These are phyloP conservation scores for Heterodera schachtii DNA, from an alignment of 1,140 invertebrate species.

Conservation along the genomic window DNA sequence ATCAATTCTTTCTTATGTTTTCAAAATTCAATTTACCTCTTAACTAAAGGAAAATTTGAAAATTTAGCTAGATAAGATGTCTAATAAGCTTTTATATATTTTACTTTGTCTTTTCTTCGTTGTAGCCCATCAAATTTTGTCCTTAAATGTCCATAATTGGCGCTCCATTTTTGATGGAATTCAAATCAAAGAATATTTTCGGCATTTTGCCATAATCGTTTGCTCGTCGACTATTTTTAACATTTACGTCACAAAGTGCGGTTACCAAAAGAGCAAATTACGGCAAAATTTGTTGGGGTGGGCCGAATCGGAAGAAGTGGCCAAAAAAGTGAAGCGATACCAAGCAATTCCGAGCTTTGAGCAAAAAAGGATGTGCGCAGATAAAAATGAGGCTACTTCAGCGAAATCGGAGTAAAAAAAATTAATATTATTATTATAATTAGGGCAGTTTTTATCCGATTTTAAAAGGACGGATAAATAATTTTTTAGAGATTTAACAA, in stretches of 20 bases:
- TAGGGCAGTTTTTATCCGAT: too few relatives aligned
- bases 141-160: background rate
- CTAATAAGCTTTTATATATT: too few relatives aligned
- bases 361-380: background rate
- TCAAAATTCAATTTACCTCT: too few relatives aligned
- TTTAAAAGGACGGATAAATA: too few relatives aligned
- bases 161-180: background rate
- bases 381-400: background rate
- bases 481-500: too few relatives aligned
- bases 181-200: background rate
- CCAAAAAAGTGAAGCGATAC: conserved; percentile 3
- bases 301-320: background rate
- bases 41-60: too few relatives aligned
- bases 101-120: background rate
- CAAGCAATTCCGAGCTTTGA: conserved; percentile 18
- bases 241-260: background rate
- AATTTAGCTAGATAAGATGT: too few relatives aligned
- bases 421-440: too few relatives aligned
- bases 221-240: background rate
- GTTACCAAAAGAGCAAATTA: background rate
- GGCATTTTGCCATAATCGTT: conserved; percentile 16
- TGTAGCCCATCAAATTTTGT: background rate
- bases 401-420: too few relatives aligned
- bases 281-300: background rate
- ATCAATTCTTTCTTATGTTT: background rate